Percentiles rank a stretch among this genome's conserved stretches.
Evolutionary conservation across 2,797 vertebrate genomes (phyloP).

Genomic region (Pipistrellus pygmaeus): DNA sequence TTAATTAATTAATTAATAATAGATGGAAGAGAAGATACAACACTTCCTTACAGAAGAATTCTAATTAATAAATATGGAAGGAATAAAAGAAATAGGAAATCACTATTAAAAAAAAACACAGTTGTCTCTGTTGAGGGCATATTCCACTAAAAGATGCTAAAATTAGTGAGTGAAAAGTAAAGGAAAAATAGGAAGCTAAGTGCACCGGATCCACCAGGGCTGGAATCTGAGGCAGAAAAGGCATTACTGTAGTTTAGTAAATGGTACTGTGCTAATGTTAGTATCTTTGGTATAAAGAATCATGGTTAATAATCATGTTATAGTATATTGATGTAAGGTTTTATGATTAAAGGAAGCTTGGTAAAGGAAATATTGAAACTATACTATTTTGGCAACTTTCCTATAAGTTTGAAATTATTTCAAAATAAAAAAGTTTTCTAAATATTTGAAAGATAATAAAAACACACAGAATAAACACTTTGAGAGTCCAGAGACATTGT

Average conservation of each 20-base stretch:
- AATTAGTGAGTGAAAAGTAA: not conserved
- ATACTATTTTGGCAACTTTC: not conserved
- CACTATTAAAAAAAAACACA: not conserved
- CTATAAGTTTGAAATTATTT: slow-evolving; percentile 20
- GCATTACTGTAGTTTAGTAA: not conserved
- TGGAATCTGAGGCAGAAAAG: not conserved
- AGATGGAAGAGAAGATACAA: not conserved
- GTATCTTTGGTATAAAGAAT: not conserved
- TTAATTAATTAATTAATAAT: not conserved
- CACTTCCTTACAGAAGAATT: not conserved
- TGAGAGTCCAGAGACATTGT: not conserved
- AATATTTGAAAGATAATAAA: not conserved
- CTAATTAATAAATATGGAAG: not conserved
- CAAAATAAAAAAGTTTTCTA: not conserved
- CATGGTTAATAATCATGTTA: no score
- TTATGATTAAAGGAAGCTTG: not conserved
- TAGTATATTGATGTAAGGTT: not conserved
- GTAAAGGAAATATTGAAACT: not conserved
- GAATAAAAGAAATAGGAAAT: not conserved
- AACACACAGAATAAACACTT: not conserved
- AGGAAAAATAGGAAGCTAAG: not conserved
- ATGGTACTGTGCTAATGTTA: not conserved
- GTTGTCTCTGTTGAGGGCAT: not conserved
- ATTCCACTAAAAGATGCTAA: not conserved
- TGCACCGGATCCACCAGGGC: no score